Percentiles rank a stretch among this genome's conserved stretches.
These are phyloP conservation scores for Passer domesticus DNA, from an alignment of 2,113 vertebrate species.

Conservation along the genomic window DNA sequence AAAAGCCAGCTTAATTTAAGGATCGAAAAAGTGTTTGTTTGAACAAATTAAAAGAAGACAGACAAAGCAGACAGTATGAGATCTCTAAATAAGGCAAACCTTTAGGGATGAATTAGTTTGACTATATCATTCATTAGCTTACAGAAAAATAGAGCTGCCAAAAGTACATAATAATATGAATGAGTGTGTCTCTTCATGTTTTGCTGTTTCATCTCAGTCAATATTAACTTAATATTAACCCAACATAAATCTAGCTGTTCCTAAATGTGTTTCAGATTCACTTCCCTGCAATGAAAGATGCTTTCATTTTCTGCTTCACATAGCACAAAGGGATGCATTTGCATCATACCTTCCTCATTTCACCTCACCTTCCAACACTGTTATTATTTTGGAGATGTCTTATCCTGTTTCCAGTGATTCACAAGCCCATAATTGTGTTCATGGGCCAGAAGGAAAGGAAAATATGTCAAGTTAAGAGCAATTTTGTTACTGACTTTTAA, in stretches of 20 bases:
- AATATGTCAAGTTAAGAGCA: background rate
- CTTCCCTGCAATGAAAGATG: background rate
- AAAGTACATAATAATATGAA: conserved; percentile 16
- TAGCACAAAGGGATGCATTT: conserved; percentile 9
- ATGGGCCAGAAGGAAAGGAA: background rate
- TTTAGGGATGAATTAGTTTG: background rate
- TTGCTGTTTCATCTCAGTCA: conserved; percentile 24
- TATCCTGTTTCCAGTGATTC: background rate
- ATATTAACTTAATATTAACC: conserved; percentile 39
- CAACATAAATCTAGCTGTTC: conserved; percentile 25
- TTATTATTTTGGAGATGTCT: conserved; percentile 27
- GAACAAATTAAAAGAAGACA: conserved; percentile 44
- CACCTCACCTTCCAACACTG: background rate
- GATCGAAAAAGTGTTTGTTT: conserved; percentile 13
- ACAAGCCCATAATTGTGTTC: background rate
- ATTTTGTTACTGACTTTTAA: background rate
- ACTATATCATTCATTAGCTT: background rate
- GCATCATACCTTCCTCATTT: conserved; percentile 15
- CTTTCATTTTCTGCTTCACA: conserved; percentile 14
- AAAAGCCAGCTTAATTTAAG: conserved; percentile 33
- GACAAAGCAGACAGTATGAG: background rate
- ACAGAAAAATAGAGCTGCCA: background rate
- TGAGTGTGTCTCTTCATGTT: background rate
- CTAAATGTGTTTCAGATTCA: background rate
- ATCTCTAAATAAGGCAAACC: conserved; percentile 2